Percentiles rank a stretch among this genome's conserved stretches.
Conservation (phyloP, 1,140 invertebrate species). For the Drosophila leontia region DNA sequence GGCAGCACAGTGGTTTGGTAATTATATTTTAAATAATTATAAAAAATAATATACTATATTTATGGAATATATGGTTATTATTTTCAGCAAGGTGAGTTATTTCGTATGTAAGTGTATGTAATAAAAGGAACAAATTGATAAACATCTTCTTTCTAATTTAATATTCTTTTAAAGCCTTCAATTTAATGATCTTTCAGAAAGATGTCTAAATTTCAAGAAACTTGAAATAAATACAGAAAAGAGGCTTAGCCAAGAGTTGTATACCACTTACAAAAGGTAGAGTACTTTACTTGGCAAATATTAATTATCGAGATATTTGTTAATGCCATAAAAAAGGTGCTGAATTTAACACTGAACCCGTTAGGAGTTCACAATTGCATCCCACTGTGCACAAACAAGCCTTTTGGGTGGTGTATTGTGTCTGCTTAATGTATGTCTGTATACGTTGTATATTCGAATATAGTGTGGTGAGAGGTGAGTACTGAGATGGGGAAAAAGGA, state of each 20-base stretch:
- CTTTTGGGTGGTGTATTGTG: slow-evolving; percentile 33
- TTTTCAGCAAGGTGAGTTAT: background rate
- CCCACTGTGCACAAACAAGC: slow-evolving; percentile 15
- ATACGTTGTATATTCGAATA: background rate
- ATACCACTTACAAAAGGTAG: background rate
- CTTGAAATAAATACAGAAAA: background rate
- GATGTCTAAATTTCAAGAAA: background rate
- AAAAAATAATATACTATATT: too few relatives aligned
- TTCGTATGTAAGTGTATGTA: too few relatives aligned
- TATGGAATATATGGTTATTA: background rate
- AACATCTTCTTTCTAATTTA: background rate
- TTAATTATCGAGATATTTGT: slow-evolving; percentile 2
- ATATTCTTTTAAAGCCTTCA: background rate
- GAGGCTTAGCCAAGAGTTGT: background rate
- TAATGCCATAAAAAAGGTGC: background rate
- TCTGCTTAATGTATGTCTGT: slow-evolving; percentile 9
- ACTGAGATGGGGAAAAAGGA: background rate
- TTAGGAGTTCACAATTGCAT: background rate
- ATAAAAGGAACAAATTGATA: too few relatives aligned
- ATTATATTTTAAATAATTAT: background rate
- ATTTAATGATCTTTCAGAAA: background rate
- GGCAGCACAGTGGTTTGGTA: slow-evolving; percentile 10
- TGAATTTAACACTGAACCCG: background rate
- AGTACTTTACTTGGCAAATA: background rate
- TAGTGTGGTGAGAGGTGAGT: slow-evolving; percentile 34